Conservation (phyloP, 2,797 vertebrate genomes). For the Cyprinella venusta region DNA sequence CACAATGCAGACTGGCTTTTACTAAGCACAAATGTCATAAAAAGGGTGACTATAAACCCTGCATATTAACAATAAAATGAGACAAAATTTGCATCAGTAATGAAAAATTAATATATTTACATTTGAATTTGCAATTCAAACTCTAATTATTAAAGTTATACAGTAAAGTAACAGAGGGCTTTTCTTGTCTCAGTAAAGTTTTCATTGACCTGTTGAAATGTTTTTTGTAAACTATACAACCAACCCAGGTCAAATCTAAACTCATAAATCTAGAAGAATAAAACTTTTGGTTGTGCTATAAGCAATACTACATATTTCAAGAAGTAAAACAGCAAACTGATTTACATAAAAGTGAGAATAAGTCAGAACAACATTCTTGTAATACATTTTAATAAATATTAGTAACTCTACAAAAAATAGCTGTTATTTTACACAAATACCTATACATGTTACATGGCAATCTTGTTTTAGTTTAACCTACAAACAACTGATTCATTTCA, state of each 20-base stretch:
- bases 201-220: slow-evolving; percentile 32
- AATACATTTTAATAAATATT: neutral
- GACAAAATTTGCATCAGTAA: neutral
- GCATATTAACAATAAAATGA: neutral
- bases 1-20: slow-evolving; percentile 18
- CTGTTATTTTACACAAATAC: neutral
- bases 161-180: neutral
- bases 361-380: neutral
- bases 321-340: neutral
- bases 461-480: neutral
- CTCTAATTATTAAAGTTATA: neutral
- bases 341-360: neutral
- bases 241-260: neutral
- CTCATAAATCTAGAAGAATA: neutral
- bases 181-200: neutral
- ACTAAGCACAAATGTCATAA: neutral
- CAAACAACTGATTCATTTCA: neutral
- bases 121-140: neutral
- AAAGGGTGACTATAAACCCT: neutral
- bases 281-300: neutral
- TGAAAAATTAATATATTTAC: neutral
- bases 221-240: neutral
- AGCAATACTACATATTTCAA: neutral
- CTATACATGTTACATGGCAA: neutral
- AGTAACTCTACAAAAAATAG: neutral